Base-by-base conservation (phyloP, 2,888 invertebrate species). In the Caenorhabditis panamensis region DNA sequence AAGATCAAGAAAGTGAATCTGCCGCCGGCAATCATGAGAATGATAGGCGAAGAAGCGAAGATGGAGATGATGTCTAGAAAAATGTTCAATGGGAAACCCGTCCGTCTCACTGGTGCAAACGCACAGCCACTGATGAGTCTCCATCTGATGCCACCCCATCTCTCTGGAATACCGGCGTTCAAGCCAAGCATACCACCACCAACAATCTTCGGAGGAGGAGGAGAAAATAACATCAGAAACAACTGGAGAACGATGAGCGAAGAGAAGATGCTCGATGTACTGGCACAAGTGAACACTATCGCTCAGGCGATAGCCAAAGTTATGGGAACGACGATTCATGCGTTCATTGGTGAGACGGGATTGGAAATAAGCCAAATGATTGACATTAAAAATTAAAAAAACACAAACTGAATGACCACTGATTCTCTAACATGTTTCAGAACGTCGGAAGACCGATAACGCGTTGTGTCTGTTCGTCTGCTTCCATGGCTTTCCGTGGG, bases 401-500 rank as follows among this genome's bases (percentile, higher is more conserved):
- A 6, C 9, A 31, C n/a, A n/a, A 9, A 9, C 9, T 31, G 9
- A 6, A 9, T 31, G 31, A 31, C 4, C 4, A 56, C 20, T 3
- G 26, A 1, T 1, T 37, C 13, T 64, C 26, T 13, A 4, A 26
- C n/a, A n/a, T n/a, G n/a, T 64, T 69, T 1, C 69, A 80, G 75
- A 69, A 11, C 53, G 62, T 1, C 67, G 72, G n/a, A 49, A 44
- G 2, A n/a, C 9, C 36, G 79, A 72, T 26, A 53, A 66, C 20
- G 9, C 49, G 28, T 37, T 51, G 44, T 79, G 72, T 41, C 62
- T 79, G 16, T 67, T 51, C 58, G 41, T 68, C 11, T 63, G 51
- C 22, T 68, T 79, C 24, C 20, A 67, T 22, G 28, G 53, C 26
- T 72, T 68, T 41, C 79, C 79, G 37, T 53, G 41, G 26, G 18